phyloP scores from a whole-genome alignment of 1,140 invertebrate genomes.

The Kradibia gibbosae region DNA sequence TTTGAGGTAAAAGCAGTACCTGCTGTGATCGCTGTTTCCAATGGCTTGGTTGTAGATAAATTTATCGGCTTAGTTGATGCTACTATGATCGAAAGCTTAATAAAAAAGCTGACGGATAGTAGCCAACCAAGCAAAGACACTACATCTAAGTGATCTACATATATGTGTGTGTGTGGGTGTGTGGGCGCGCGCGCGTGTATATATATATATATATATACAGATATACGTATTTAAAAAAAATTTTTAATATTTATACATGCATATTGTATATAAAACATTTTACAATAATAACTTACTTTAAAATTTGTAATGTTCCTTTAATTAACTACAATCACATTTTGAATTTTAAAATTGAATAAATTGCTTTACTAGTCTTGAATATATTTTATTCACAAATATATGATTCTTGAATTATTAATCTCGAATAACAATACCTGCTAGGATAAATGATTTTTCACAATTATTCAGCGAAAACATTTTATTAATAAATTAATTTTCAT shows the following conservation, averaged over 20 bases:
- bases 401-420: neutral
- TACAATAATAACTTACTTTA: neutral
- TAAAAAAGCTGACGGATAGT: conserved; percentile 79
- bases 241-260: no score
- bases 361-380: neutral
- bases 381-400: neutral
- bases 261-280: no score
- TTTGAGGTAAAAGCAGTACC: conserved; percentile 93
- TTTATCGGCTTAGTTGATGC: conserved; percentile 93
- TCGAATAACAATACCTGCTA: neutral
- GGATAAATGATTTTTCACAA: no score
- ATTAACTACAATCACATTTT: no score
- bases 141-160: conserved; percentile 13
- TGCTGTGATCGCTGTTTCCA: conserved; percentile 89
- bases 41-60: conserved; percentile 91
- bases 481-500: no score
- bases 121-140: conserved; percentile 35
- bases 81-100: conserved; percentile 86
- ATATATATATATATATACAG: no score
- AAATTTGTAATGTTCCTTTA: neutral
- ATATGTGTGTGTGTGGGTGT: no score
- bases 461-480: no score
- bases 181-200: no score
- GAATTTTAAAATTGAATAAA: neutral
- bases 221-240: no score